These are phyloP conservation scores for Turnix velox DNA, from an alignment of 2,113 vertebrate species.

Conservation along the genomic window DNA sequence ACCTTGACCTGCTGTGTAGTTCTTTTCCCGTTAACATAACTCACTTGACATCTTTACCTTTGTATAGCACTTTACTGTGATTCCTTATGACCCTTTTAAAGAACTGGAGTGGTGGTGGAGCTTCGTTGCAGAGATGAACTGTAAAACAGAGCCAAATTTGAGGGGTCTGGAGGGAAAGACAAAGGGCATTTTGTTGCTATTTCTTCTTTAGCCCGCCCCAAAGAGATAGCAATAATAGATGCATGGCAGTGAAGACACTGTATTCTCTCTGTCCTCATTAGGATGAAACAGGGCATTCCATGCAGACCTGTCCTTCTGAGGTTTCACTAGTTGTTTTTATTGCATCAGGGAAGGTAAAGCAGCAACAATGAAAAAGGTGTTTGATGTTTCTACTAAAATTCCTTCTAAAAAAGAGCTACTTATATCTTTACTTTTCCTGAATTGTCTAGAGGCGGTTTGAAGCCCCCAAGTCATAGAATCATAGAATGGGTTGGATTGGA, in stretches of 20 bases:
- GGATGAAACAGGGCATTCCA: background rate
- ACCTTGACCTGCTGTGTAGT: constrained; percentile 47
- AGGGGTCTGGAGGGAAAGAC: background rate
- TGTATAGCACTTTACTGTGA: constrained; percentile 17
- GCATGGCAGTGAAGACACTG: background rate
- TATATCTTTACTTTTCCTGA: background rate
- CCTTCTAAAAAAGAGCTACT: background rate
- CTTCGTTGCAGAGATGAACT: background rate
- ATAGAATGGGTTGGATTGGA: no score
- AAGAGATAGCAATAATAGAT: background rate
- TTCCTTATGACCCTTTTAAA: constrained; percentile 27
- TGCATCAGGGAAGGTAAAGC: background rate
- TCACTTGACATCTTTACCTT: constrained; percentile 59
- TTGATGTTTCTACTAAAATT: background rate
- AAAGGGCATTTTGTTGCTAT: background rate
- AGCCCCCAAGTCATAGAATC: background rate
- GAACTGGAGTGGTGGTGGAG: background rate
- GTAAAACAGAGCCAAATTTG: constrained; percentile 2
- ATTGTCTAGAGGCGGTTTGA: background rate
- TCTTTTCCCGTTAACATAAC: constrained; percentile 46
- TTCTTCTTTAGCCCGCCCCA: background rate
- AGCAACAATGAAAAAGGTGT: background rate
- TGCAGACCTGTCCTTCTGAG: background rate
- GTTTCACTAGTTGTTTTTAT: background rate
- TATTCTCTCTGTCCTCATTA: background rate